phyloP scores from a whole-genome alignment of 2,113 vertebrate species.

The Sorex araneus region DNA sequence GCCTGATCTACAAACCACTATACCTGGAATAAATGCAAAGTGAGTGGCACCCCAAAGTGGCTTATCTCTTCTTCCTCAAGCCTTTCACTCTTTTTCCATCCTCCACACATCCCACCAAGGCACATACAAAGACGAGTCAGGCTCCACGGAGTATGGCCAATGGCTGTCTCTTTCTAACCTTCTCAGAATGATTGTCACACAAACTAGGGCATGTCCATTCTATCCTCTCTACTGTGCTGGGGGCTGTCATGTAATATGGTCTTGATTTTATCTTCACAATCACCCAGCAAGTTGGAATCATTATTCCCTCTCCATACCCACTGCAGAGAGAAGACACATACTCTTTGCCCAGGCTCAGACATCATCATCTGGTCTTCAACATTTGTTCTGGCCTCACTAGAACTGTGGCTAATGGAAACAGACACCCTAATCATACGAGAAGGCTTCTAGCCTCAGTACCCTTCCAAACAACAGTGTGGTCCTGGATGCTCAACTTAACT shows the following conservation, averaged over 20 bases:
- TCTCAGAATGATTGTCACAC: background rate
- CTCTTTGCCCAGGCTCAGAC: background rate
- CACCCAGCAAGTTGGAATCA: background rate
- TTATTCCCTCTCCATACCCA: background rate
- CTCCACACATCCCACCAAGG: background rate
- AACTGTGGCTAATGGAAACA: background rate
- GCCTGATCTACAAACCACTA: background rate
- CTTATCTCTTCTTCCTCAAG: background rate
- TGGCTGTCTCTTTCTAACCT: constrained; percentile 13
- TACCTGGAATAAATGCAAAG: background rate
- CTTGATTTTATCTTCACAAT: background rate
- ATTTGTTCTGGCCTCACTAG: background rate
- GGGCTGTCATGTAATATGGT: background rate
- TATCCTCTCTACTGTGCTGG: background rate
- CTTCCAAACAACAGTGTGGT: background rate
- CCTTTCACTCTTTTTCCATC: background rate
- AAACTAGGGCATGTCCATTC: too few species aligned
- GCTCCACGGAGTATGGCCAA: background rate
- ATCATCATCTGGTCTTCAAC: background rate
- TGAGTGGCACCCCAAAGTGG: background rate
- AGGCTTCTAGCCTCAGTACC: background rate
- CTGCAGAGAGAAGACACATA: background rate
- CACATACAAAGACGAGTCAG: background rate
- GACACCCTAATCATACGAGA: background rate
- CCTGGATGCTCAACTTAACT: background rate